Evolutionary conservation across 2,113 vertebrate genomes (phyloP).

Genomic region (Raja brachyura): DNA sequence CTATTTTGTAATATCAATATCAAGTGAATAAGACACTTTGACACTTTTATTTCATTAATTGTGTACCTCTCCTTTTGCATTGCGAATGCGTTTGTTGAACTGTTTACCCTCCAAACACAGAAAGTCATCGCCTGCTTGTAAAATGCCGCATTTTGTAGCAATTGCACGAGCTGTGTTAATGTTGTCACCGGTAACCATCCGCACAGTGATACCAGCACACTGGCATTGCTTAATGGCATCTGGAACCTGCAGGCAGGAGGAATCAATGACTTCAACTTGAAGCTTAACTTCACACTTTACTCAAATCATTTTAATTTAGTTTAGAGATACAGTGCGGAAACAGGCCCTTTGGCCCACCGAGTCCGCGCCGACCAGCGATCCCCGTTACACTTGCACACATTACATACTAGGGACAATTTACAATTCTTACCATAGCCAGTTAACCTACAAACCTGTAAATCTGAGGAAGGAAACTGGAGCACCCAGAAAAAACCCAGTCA

Average conservation of each 20-base stretch:
- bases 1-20: neutral
- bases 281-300: neutral
- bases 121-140: slow-evolving; percentile 90
- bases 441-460: no score
- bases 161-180: slow-evolving; percentile 97
- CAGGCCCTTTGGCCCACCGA: no score
- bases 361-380: no score
- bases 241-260: slow-evolving; percentile 67
- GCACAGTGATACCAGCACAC: slow-evolving; percentile 91
- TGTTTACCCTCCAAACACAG: slow-evolving; percentile 94
- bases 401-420: no score
- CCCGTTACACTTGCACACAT: no score
- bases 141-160: slow-evolving; percentile 88
- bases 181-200: slow-evolving; percentile 98
- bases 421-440: no score
- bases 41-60: neutral
- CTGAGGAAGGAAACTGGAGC: no score
- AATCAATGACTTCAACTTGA: neutral
- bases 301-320: neutral
- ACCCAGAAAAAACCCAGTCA: no score
- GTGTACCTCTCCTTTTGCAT: slow-evolving; percentile 95
- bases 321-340: no score
- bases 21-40: neutral
- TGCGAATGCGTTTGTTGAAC: slow-evolving; percentile 95
- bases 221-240: slow-evolving; percentile 96